These are phyloP conservation scores for Drosophila parvula DNA, from an alignment of 1,140 invertebrate genomes.

Conservation along the genomic window DNA sequence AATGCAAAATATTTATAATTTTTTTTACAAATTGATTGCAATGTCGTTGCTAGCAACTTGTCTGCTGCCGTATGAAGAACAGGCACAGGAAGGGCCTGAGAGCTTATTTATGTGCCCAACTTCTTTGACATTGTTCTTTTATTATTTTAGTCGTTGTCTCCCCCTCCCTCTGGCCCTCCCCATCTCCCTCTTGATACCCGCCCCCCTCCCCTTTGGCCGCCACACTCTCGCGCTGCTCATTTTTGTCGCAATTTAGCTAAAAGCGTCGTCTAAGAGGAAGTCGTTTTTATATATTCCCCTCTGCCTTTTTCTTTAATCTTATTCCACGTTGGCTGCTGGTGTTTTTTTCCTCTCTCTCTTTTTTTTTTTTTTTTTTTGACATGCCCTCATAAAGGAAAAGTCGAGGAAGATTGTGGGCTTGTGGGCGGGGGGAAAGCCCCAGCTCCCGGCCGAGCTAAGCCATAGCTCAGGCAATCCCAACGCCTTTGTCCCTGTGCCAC, in stretches of 20 bases:
- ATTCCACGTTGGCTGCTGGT: constrained; percentile 44
- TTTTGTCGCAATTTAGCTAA: constrained; percentile 82
- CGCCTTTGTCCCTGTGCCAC: constrained; percentile 21
- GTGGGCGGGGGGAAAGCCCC: background rate
- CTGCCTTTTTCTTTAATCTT: constrained; percentile 36
- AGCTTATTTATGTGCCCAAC: constrained; percentile 78
- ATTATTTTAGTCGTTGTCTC: constrained; percentile 73
- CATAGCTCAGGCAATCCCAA: constrained; percentile 20
- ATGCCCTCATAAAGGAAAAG: constrained; percentile 43
- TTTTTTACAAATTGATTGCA: too few relatives aligned
- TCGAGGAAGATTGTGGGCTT: constrained; percentile 19
- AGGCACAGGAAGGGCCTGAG: constrained; percentile 29
- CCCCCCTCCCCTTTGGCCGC: background rate
- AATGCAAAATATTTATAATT: background rate
- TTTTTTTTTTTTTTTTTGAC: constrained; percentile 27
- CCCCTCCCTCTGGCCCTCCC: background rate
- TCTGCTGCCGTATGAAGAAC: background rate
- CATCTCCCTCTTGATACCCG: background rate
- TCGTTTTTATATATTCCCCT: constrained; percentile 74
- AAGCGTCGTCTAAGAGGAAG: constrained; percentile 81
- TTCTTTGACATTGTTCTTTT: constrained; percentile 77
- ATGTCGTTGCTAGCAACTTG: background rate
- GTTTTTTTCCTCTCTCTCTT: constrained; percentile 3
- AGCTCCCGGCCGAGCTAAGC: background rate
- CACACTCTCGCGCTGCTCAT: constrained; percentile 52